Base-by-base conservation (phyloP, 2,888 invertebrate species). In the Oxystoma pomonae region DNA sequence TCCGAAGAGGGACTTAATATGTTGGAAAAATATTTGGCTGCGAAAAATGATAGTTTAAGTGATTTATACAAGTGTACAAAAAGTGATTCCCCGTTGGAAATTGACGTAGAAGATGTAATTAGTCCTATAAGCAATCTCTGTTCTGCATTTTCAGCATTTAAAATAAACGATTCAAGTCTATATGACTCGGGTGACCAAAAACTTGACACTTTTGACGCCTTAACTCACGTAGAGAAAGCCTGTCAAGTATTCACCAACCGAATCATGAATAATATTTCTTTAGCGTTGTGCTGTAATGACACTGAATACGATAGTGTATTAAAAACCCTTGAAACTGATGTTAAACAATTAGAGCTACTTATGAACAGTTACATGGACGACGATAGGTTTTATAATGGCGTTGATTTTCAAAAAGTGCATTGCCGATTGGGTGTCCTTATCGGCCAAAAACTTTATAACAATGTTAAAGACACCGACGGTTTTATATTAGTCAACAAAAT, bases 281-380 rank as follows among this genome's bases (percentile, higher is more conserved):
- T 86, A 35, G 67, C 69, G 52, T 62, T 70, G 70, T 71, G 72
- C 51, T 63, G 65, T 52, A 60, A 20, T 20, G 64, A 67, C 50
- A 51, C 55, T 20, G 72, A 71, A 56, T 85, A 86, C 0, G 72
- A 74, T 19, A 73, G 67, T 59, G 70, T 85, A 0, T 83, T 82
- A 0, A 82, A 86, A 65, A 82, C 84, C 0, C 76, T 90, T n/a
- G 85, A 87, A 72, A 83, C 84, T 0, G 89, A 90, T 80, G 83
- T 88, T 0, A 87, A 87, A 76, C 87, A 88, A 75, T 78, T 90
- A 52, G 88, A 89, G 74, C 84, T 86, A 67, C 83, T 90, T 1
- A 86, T 90, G 55, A 83, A 81, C 60, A 87, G 88, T 51, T 90
- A 88, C 74, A 87, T 87, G 83, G 86, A 87, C 67, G 90, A 90